Evolutionary conservation across 2,113 vertebrate species (phyloP).

Genomic region (Dermatemys mawii): DNA sequence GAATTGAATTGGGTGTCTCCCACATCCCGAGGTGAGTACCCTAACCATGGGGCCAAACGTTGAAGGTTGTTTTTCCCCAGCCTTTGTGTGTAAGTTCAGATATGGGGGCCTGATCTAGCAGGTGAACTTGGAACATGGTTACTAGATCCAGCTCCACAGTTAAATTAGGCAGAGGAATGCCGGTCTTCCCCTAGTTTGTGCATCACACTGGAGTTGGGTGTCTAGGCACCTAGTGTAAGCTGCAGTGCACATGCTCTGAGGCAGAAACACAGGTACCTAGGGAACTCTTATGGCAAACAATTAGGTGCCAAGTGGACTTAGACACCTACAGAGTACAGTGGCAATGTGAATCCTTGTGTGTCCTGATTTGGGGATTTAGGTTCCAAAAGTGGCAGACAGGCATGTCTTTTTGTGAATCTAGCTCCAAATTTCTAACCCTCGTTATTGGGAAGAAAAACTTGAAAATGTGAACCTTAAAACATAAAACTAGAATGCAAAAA

Average conservation of each 20-base stretch:
- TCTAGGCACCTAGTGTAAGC: no score
- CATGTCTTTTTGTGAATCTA: not conserved
- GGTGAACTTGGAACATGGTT: not conserved
- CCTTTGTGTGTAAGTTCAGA: not conserved
- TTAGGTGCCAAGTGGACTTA: no score
- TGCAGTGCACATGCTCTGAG: no score
- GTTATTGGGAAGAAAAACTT: not conserved
- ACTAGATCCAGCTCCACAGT: not conserved
- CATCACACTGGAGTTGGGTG: no score
- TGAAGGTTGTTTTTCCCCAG: not conserved
- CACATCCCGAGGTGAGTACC: not conserved
- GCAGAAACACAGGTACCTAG: no score
- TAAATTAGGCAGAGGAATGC: no score
- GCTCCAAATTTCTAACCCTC: not conserved
- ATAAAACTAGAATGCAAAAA: not conserved
- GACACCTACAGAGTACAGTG: no score
- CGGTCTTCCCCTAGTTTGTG: no score
- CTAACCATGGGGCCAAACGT: not conserved
- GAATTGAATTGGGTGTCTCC: not conserved
- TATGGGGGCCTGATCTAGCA: not conserved
- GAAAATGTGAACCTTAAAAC: not conserved
- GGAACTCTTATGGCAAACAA: no score
- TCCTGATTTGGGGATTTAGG: no score
- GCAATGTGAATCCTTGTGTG: no score
- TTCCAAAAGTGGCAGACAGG: no score